Conservation (phyloP, 2,113 vertebrate genomes). For the Psephotus haematonotus region DNA sequence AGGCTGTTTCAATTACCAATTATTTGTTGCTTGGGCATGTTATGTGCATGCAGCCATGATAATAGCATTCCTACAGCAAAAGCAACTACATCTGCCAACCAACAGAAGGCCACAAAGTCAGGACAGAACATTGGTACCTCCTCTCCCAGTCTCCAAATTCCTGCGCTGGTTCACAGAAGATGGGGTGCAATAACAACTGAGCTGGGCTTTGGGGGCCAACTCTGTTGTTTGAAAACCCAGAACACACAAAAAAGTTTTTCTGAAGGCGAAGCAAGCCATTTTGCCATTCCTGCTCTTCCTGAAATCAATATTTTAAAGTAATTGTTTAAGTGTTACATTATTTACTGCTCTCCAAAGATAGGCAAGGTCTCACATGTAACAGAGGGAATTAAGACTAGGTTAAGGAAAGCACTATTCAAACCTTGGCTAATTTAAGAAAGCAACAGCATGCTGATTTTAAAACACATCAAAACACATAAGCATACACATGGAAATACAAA, state of each 20-base stretch:
- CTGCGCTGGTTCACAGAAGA: conserved; percentile 45
- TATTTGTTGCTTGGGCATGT: not conserved
- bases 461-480: not conserved
- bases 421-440: not conserved
- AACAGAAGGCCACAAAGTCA: not conserved
- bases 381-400: conserved; percentile 4
- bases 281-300: conserved; percentile 5
- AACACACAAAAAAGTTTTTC: not conserved
- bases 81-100: conserved; percentile 58
- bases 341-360: conserved; percentile 15
- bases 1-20: not conserved
- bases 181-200: conserved; percentile 46
- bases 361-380: not conserved
- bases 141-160: not conserved
- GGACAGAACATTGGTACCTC: conserved; percentile 31
- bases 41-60: conserved; percentile 49
- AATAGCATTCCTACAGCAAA: conserved; percentile 72
- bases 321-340: conserved; percentile 26
- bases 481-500: not conserved
- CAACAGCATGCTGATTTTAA: not conserved
- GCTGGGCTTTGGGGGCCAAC: not conserved
- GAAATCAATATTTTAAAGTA: conserved; percentile 54
- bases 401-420: conserved; percentile 19
- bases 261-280: conserved; percentile 20
- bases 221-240: conserved; percentile 13